Base-by-base conservation (phyloP, 2,888 invertebrate species). In the Drosophila paranaensis region DNA sequence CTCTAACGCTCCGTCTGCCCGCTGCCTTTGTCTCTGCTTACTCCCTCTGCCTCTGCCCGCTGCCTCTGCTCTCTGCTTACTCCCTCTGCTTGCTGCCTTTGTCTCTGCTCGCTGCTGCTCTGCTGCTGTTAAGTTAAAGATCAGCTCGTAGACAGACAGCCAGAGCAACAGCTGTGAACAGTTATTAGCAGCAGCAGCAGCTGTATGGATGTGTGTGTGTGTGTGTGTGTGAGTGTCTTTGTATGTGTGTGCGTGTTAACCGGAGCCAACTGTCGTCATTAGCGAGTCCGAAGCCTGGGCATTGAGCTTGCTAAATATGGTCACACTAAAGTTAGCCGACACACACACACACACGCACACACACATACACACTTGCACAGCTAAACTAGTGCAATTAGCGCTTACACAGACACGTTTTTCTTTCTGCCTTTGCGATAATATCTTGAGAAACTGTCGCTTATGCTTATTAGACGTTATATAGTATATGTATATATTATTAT, bases 241-340 rank as follows among this genome's bases (percentile, higher is more conserved):
- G 46, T 50, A 8, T 42, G 42, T 57, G 33, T 71, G 45, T 53
- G 42, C 40, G 61, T 62, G 61, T 55, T 57, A 76, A 67, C 58
- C 71, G 78, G 58, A 71, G 79, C 66, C 85, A 79, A 79, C 77
- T 88, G 76, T 80, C 68, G 85, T 80, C 90, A 84, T 87, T 84
- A 79, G 77, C 80, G 56, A 78, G 77, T 71, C 56, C 55, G 40
- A 63, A 53, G 71, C 51, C 43, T 50, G 74, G 79, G 74, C 90
- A 90, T 88, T 90, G 90, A 82, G 60, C 72, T 71, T 79, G 78
- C 88, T 90, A 78, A 87, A 88, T 88, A 89, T 90, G 88, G 91
- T 75, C 78, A 60, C 81, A 89, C 90, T 87, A 68, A 90, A 84
- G 84, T 84, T 77, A 83, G 89, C 88, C 88, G 91, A 71, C 89